Conservation (phyloP, 1,140 invertebrate genomes). For the Stenopsyche tienmushanensis region DNA sequence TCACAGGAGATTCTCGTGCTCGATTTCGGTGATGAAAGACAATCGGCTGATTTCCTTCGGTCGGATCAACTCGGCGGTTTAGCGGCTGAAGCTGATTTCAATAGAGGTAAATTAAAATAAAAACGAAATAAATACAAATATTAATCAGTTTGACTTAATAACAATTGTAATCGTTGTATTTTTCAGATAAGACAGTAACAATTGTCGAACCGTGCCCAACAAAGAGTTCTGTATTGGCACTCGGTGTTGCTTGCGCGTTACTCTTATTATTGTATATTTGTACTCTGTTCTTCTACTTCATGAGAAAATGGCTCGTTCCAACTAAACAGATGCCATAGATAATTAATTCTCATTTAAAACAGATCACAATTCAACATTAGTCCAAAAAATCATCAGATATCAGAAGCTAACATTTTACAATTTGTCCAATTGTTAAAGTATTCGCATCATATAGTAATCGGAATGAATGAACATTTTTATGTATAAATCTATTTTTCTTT, state of each 20-base stretch:
- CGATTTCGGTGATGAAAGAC: constrained; percentile 83
- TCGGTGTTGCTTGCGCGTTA: constrained; percentile 86
- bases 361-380: background rate
- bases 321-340: constrained; percentile 73
- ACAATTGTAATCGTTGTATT: no score
- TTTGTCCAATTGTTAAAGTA: no score
- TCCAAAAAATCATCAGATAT: no score
- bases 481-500: no score
- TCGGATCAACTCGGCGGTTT: constrained; percentile 62
- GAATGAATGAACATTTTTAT: no score
- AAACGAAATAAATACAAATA: background rate
- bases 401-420: no score
- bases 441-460: no score
- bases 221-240: constrained; percentile 81
- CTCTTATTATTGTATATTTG: constrained; percentile 87
- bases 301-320: constrained; percentile 85
- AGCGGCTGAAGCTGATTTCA: constrained; percentile 71
- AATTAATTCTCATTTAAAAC: constrained; percentile 12
- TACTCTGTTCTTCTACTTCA: constrained; percentile 86
- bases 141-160: background rate
- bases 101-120: constrained; percentile 61
- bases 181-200: constrained; percentile 81
- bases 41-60: constrained; percentile 76
- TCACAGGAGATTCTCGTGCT: constrained; percentile 91
- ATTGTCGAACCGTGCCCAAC: constrained; percentile 87